A percentile compares a stretch with the other conserved stretches of the same genome.
phyloP scores from a whole-genome alignment of 1,140 invertebrate genomes.

The Caenorhabditis latens region DNA sequence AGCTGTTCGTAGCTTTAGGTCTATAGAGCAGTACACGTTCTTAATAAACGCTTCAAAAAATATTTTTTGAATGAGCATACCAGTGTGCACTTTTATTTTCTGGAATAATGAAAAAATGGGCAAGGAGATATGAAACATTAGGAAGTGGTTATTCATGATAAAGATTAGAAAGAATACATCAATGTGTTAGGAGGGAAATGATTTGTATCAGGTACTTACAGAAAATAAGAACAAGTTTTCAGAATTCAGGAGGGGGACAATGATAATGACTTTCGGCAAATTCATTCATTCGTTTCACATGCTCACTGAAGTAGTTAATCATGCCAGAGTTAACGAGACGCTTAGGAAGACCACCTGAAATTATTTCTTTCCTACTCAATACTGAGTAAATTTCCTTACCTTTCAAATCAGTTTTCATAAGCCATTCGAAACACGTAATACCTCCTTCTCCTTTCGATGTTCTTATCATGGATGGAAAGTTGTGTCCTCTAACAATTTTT shows the following conservation, averaged over 20 bases:
- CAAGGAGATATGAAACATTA: conserved; percentile 10
- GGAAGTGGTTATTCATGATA: conserved; percentile 29
- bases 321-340: conserved; percentile 39
- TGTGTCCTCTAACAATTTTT: conserved; percentile 38
- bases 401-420: conserved; percentile 40
- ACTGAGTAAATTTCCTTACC: neutral
- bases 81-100: too few relatives aligned
- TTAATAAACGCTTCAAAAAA: too few relatives aligned
- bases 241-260: conserved; percentile 12
- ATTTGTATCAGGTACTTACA: conserved; percentile 20
- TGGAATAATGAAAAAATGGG: neutral
- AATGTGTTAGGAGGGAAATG: neutral
- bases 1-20: too few relatives aligned
- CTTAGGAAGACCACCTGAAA: conserved; percentile 14
- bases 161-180: neutral
- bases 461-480: conserved; percentile 35
- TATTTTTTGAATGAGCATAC: too few relatives aligned
- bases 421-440: conserved; percentile 22
- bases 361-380: neutral
- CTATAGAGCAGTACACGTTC: too few relatives aligned
- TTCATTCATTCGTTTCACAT: conserved; percentile 45
- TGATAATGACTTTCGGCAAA: conserved; percentile 37
- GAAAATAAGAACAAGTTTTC: neutral
- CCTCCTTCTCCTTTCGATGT: conserved; percentile 5
- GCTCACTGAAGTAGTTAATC: conserved; percentile 43